Evolutionary conservation across 2,888 invertebrate genomes (phyloP), one percentile per base, ranked within the genome.

Genomic region (Harpalus rubripes): DNA sequence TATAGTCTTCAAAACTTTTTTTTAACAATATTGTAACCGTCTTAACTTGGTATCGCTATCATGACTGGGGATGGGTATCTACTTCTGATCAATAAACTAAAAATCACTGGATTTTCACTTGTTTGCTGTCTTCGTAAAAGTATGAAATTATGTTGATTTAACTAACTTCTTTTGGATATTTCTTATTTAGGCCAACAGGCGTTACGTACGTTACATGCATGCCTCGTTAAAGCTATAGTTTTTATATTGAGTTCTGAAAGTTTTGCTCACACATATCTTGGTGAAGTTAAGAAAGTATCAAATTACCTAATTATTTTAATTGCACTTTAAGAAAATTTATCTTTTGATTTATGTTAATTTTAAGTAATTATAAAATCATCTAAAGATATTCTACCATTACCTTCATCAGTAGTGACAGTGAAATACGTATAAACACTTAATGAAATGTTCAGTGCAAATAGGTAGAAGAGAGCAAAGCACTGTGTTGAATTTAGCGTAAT

Each of bases 291-390:
- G 68, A 39, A 68, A 68, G 68, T 39, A 39, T 68, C 32, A 68
- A 68, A 68, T 65, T 65, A 10, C 0, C 32, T n/a, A 65, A 65
- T 65, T 65, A 65, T 10, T 65, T 65, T 68, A 68, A 68, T 68
- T 68, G 32, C 15, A 39, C n/a, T n/a, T 68, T 26, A 32, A n/a
- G 22, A 26, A 39, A 41, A n/a, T 68, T 39, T 68, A 26, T 26
- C n/a, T 65, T 8, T 65, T 65, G 26, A 65, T 32, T n/a, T 39
- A 1, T 32, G 7, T 68, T 68, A 68, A 68, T 68, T 68, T 68
- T 32, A 39, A 68, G 68, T 68, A 68, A 68, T 68, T 68, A 68
- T 39, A 68, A 32, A 68, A 68, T 39, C 32, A 68, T 22, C 18
- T 68, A 15, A 7, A 32, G 68, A 68, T 68, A 39, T 39, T 68